phyloP scores from a whole-genome alignment of 2,888 invertebrate species.

The Temnothorax ravouxi region DNA sequence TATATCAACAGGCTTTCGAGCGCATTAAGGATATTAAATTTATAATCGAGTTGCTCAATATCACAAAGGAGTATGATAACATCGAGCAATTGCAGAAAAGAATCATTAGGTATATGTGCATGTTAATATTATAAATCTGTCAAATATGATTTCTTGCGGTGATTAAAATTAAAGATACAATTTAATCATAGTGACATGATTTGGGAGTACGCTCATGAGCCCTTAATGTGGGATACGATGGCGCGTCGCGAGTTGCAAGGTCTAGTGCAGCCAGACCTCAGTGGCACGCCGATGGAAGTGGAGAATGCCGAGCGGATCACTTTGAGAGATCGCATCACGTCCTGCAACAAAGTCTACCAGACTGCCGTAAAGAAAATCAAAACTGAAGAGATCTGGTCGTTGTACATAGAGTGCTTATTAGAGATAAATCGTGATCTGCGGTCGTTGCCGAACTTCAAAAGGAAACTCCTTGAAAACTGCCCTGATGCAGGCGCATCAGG shows the following conservation, averaged over 20 bases:
- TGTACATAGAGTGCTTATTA: conserved; percentile 88
- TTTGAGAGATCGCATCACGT: conserved; percentile 86
- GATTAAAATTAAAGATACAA: conserved; percentile 1
- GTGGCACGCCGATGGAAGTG: conserved; percentile 72
- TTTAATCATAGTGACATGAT: conserved; percentile 86
- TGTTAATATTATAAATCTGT: conserved; percentile 6
- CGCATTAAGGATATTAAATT: conserved; percentile 88
- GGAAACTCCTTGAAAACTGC: conserved; percentile 87
- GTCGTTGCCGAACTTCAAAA: conserved; percentile 86
- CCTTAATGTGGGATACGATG: conserved; percentile 88
- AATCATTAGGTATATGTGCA: conserved; percentile 85
- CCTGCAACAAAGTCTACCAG: conserved; percentile 87
- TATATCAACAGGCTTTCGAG: conserved; percentile 89
- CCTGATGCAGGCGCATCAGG: conserved; percentile 87
- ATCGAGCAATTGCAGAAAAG: conserved; percentile 88
- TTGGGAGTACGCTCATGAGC: conserved; percentile 87
- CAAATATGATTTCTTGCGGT: not conserved
- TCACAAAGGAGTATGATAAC: conserved; percentile 88
- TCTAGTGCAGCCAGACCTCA: conserved; percentile 78
- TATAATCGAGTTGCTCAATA: conserved; percentile 89
- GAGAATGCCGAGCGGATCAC: conserved; percentile 79
- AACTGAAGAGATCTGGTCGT: conserved; percentile 88
- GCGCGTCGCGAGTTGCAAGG: conserved; percentile 89
- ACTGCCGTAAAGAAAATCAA: conserved; percentile 87
- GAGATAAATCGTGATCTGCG: conserved; percentile 87